Percentiles rank a stretch among this genome's conserved stretches.
These are phyloP conservation scores for Hippoglossus stenolepis DNA, from an alignment of 2,113 vertebrate genomes.

Conservation along the genomic window DNA sequence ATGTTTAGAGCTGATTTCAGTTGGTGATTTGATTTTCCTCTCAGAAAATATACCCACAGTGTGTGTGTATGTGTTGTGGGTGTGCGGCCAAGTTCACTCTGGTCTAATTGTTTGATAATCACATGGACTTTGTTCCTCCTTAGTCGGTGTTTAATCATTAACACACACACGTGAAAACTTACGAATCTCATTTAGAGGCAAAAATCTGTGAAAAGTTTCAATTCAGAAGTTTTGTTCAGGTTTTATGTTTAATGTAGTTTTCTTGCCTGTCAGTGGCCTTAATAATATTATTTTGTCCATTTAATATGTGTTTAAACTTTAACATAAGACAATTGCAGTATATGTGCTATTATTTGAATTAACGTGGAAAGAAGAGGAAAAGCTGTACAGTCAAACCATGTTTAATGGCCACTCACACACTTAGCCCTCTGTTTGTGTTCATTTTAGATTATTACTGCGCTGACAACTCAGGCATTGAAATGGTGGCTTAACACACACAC, in stretches of 20 bases:
- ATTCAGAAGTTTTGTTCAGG: not conserved
- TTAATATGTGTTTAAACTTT: not conserved
- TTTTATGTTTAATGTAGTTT: not conserved
- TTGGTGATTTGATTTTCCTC: not conserved
- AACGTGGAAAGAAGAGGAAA: not conserved
- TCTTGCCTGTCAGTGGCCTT: not conserved
- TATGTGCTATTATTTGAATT: not conserved
- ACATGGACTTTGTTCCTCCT: conserved; percentile 76
- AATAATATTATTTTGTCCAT: not conserved
- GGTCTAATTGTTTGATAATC: conserved; percentile 65
- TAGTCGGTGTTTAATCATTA: conserved; percentile 77
- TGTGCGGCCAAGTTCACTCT: conserved; percentile 55
- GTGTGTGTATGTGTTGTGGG: conserved; percentile 29
- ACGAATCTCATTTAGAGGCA: conserved; percentile 11
- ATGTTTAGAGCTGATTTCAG: not conserved
- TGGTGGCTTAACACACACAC: conserved; percentile 58
- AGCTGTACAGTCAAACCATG: conserved; percentile 43
- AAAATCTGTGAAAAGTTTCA: not conserved
- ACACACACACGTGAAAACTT: conserved; percentile 38
- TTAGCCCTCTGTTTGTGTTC: conserved; percentile 64
- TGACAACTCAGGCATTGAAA: conserved; percentile 78
- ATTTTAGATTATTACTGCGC: conserved; percentile 70
- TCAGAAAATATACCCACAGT: conserved; percentile 6
- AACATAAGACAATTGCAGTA: not conserved
- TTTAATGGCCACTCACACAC: conserved; percentile 58